Conservation (phyloP, 2,888 invertebrate genomes). For the Rhimphoctona megacephalus region DNA sequence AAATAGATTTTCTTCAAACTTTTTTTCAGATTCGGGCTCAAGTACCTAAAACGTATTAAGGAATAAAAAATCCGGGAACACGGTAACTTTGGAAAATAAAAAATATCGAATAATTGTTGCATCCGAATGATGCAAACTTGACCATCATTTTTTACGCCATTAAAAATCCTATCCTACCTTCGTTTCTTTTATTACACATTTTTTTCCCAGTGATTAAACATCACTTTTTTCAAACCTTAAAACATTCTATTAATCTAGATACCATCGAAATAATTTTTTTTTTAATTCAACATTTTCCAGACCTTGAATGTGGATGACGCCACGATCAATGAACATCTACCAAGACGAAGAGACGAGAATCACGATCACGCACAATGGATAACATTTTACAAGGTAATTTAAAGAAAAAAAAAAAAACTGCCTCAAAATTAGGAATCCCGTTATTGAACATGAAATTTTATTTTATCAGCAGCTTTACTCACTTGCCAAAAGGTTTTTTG, state of each 20-base stretch:
- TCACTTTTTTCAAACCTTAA: neutral
- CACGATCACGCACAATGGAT: conserved; percentile 92
- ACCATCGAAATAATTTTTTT: neutral
- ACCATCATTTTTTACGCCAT: neutral
- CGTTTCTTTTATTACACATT: neutral
- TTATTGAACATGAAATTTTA: neutral
- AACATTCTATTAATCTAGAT: neutral
- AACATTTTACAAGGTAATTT: conserved; percentile 89
- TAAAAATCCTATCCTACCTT: neutral
- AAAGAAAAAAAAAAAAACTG: neutral
- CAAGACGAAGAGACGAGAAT: conserved; percentile 87
- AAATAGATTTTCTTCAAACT: no score
- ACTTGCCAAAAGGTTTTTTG: neutral
- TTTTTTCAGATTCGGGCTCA: no score
- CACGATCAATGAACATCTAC: conserved; percentile 85
- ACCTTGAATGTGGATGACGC: conserved; percentile 85
- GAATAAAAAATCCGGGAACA: no score
- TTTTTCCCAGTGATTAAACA: neutral
- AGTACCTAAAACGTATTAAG: no score
- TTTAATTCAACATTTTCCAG: conserved; percentile 79
- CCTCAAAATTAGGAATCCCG: neutral
- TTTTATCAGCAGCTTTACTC: neutral
- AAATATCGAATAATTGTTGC: no score
- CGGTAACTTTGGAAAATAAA: no score
- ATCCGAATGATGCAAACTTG: no score